Evolutionary conservation across 2,113 vertebrate genomes (phyloP), one percentile per base, ranked within the genome.

Genomic region (Mastomys natalensis): DNA sequence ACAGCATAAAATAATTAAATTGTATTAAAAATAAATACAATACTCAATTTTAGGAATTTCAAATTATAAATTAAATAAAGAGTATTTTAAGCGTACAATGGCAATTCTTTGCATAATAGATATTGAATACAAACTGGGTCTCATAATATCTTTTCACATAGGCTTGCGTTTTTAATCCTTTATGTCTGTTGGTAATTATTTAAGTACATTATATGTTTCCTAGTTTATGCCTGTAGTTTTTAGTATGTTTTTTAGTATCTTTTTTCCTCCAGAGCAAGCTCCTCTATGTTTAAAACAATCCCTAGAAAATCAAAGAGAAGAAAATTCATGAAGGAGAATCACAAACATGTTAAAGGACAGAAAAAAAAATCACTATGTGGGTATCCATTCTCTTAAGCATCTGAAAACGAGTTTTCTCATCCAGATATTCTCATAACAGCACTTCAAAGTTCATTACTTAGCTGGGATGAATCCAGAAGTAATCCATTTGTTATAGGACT

Each of bases 311-410:
- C 31, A 85, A 3, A 10, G 21, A 62, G 11, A 37, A 16, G 17
- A 22, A 89, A 85, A 31, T 15, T 77, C 77, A 94, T 43, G 55
- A 68, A 88, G 34, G 53, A 80, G 51, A 85, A 55, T 84, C 31
- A 90, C 24, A 58, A 66, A 51, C 80, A 82, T 81, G 21, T 90
- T n/a, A 93, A 66, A 88, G 40, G 13, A 91, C 60, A 90, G 70
- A 89, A 87, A 92, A 80, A 80, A 66, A 96, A 96, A 93, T 62
- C 12, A 96, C 31, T 45, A 92, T 55, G 29, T 68, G 29, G 68
- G 3, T 40, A 86, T 82, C 2, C 66, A 78, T 37, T 94, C 15
- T 60, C n/a, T 91, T n/a, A 37, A 94, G 70, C 53, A 60, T 94
- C 53, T 55, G 82, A 76, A 53, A 1, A 91, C 29, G 22, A 55